A percentile compares a stretch with the other conserved stretches of the same genome.
Conservation (phyloP, 2,113 vertebrate genomes). For the Macrotis lagotis region DNA sequence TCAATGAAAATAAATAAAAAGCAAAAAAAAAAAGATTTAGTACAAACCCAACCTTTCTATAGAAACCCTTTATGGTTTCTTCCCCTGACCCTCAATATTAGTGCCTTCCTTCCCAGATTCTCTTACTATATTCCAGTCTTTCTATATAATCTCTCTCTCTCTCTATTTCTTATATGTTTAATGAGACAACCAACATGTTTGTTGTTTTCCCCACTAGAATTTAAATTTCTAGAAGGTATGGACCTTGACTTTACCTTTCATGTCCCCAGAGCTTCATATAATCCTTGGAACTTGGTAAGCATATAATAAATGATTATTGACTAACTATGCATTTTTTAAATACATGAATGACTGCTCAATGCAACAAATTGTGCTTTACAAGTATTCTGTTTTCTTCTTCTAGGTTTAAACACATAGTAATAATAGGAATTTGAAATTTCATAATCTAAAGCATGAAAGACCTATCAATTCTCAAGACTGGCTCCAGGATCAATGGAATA, state of each 20-base stretch:
- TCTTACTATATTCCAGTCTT: not conserved
- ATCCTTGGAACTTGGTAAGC: not conserved
- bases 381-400: conserved; percentile 66
- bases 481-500: not conserved
- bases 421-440: conserved; percentile 58
- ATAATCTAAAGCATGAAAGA: conserved; percentile 44
- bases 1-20: no score
- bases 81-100: not conserved
- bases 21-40: no score
- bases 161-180: not conserved
- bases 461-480: not conserved
- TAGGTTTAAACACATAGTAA: conserved; percentile 60
- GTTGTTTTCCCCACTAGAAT: not conserved
- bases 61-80: not conserved
- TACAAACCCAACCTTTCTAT: not conserved
- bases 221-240: not conserved
- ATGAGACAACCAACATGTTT: not conserved
- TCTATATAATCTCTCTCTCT: no score
- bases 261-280: not conserved
- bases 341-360: conserved; percentile 67
- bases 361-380: conserved; percentile 60
- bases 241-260: not conserved
- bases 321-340: not conserved
- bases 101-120: not conserved
- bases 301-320: not conserved